Percentiles rank a stretch among this genome's conserved stretches.
phyloP scores from a whole-genome alignment of 2,888 invertebrate genomes.

The Acleris literana region DNA sequence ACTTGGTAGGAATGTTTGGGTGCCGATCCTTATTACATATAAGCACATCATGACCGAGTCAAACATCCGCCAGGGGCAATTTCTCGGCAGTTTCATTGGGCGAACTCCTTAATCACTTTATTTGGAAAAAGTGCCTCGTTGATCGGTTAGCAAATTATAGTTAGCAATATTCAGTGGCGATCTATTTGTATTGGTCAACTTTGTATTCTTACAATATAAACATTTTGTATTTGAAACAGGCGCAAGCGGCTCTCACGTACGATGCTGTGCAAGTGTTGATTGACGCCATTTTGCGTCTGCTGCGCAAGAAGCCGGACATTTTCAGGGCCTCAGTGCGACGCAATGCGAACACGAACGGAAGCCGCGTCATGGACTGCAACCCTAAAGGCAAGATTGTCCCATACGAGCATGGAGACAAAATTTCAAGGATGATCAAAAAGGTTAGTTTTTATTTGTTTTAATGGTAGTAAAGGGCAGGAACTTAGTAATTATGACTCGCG shows the following conservation, averaged over 20 bases:
- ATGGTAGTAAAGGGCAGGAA: neutral
- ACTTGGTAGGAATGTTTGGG: conserved; percentile 22
- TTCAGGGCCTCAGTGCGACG: conserved; percentile 83
- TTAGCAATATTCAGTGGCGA: conserved; percentile 18
- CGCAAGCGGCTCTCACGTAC: conserved; percentile 96
- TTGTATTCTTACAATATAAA: neutral
- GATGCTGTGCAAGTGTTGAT: conserved; percentile 95
- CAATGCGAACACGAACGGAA: conserved; percentile 83
- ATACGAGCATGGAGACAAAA: conserved; percentile 94
- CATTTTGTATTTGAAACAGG: conserved; percentile 76
- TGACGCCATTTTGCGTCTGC: conserved; percentile 92
- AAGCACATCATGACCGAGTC: conserved; percentile 59
- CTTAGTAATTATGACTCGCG: neutral
- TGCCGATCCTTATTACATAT: conserved; percentile 52
- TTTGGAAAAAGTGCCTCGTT: conserved; percentile 28
- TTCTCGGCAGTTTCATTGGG: conserved; percentile 43
- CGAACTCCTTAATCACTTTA: conserved; percentile 45
- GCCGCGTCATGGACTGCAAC: conserved; percentile 91
- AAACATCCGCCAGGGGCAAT: conserved; percentile 10
- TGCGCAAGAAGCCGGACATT: conserved; percentile 91
- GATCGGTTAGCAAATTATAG: conserved; percentile 8
- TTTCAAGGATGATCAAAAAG: conserved; percentile 91
- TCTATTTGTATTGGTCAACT: neutral
- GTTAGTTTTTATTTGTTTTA: conserved; percentile 62
- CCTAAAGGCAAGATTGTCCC: conserved; percentile 89